phyloP scores from a whole-genome alignment of 2,797 vertebrate genomes.

The Halcyon leucocephala region DNA sequence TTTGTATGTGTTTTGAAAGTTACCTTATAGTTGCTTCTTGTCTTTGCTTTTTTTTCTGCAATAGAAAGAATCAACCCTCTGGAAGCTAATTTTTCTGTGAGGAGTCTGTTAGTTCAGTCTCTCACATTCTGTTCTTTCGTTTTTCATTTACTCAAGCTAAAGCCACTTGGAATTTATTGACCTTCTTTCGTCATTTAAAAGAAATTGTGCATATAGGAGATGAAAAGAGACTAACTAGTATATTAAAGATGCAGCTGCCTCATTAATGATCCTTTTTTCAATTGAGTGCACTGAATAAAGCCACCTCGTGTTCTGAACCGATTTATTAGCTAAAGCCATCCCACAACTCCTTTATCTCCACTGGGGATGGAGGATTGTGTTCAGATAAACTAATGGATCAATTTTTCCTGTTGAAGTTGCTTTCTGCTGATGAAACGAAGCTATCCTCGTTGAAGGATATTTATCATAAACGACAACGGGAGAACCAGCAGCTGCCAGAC shows the following conservation, averaged over 20 bases:
- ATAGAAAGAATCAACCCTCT: background rate
- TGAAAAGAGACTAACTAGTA: background rate
- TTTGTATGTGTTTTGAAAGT: background rate
- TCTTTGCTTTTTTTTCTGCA: background rate
- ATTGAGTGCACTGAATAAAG: background rate
- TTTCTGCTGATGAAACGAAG: constrained; percentile 77
- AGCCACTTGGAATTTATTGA: background rate
- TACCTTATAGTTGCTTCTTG: background rate
- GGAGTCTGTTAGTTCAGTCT: background rate
- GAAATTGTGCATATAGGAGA: background rate
- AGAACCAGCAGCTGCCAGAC: constrained; percentile 78
- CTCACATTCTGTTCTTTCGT: background rate
- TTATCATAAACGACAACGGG: constrained; percentile 87
- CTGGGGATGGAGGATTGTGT: background rate
- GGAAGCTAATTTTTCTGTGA: background rate
- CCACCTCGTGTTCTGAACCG: background rate
- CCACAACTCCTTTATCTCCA: background rate
- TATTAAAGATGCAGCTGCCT: background rate
- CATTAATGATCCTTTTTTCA: background rate
- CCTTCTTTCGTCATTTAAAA: background rate
- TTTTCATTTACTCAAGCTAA: background rate
- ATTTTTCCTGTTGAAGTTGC: constrained; percentile 72
- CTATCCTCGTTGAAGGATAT: constrained; percentile 88
- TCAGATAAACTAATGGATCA: background rate
- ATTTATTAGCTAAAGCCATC: background rate